A percentile compares a stretch with the other conserved stretches of the same genome.
These are phyloP conservation scores for Epicauta chinensis DNA, from an alignment of 1,140 invertebrate genomes.

Conservation along the genomic window DNA sequence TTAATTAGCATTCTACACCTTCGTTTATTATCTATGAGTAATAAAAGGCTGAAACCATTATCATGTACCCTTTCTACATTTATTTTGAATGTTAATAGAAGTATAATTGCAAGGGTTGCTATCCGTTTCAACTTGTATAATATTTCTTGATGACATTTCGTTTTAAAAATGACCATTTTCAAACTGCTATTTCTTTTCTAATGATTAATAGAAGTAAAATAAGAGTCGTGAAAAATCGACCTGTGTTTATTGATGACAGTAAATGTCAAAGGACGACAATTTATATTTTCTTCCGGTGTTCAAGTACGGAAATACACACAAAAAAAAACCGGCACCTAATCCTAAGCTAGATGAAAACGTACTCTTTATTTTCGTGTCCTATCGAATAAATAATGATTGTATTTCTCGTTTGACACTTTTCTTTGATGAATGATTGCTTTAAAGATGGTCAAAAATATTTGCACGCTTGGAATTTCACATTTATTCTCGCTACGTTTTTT, in stretches of 20 bases:
- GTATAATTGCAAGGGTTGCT: too few species aligned
- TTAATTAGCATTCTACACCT: too few species aligned
- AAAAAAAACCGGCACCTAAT: slow-evolving; percentile 10
- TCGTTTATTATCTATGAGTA: too few species aligned
- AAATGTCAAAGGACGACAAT: slow-evolving; percentile 26
- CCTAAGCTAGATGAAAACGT: slow-evolving; percentile 15
- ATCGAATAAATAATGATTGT: slow-evolving; percentile 9
- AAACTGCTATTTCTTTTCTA: slow-evolving; percentile 2
- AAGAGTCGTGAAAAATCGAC: slow-evolving; percentile 23
- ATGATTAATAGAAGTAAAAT: slow-evolving; percentile 24
- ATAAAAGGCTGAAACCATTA: too few species aligned
- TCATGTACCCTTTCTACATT: too few species aligned
- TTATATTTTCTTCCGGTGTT: slow-evolving; percentile 24
- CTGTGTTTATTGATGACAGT: slow-evolving; percentile 26
- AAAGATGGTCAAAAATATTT: not conserved
- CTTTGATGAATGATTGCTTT: slow-evolving; percentile 13
- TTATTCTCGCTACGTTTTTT: too few species aligned
- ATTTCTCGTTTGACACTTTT: slow-evolving; percentile 13
- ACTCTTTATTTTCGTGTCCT: slow-evolving; percentile 13
- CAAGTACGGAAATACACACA: slow-evolving; percentile 17
- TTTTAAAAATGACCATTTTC: not conserved
- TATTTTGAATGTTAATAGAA: too few species aligned
- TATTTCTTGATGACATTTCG: too few species aligned
- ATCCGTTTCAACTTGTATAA: too few species aligned
- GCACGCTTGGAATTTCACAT: too few species aligned